Percentiles rank a stretch among this genome's conserved stretches.
These are phyloP conservation scores for Sminthurides bifidus DNA, from an alignment of 1,140 invertebrate genomes.

Conservation along the genomic window DNA sequence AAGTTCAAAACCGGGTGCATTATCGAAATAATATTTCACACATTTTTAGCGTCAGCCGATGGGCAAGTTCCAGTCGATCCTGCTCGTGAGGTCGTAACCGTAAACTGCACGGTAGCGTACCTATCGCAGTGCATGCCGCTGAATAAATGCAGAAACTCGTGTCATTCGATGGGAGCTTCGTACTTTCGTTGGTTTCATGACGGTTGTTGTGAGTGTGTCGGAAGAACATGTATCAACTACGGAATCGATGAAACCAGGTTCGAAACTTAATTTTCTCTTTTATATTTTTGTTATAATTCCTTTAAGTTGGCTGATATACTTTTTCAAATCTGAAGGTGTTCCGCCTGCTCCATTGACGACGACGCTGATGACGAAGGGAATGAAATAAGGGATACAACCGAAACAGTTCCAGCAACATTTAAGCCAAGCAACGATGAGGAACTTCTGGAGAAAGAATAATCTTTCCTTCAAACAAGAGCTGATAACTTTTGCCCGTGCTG, in stretches of 20 bases:
- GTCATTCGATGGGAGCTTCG: conserved; percentile 54
- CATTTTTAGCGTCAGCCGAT: conserved; percentile 24
- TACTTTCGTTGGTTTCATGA: conserved; percentile 57
- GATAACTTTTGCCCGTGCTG: too few relatives aligned
- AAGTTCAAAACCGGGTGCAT: too few relatives aligned
- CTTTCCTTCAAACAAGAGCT: too few relatives aligned
- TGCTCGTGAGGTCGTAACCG: conserved; percentile 51
- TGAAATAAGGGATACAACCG: too few relatives aligned
- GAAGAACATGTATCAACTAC: conserved; percentile 78
- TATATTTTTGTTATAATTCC: not conserved
- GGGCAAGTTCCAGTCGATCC: conserved; percentile 27
- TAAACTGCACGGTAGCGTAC: conserved; percentile 87
- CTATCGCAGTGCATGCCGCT: conserved; percentile 80
- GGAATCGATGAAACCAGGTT: conserved; percentile 75
- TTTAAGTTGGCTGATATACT: not conserved
- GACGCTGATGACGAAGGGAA: conserved; percentile 30
- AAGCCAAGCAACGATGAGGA: too few relatives aligned
- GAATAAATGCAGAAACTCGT: conserved; percentile 69
- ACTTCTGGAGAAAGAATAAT: too few relatives aligned
- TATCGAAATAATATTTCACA: too few relatives aligned
- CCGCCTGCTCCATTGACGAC: conserved; percentile 28
- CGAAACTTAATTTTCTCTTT: too few relatives aligned
- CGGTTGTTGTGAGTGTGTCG: conserved; percentile 88
- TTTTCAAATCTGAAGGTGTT: conserved; percentile 23
- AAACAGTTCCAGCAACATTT: too few relatives aligned